These are phyloP conservation scores for Myiozetetes cayanensis DNA, from an alignment of 2,113 vertebrate genomes.

Conservation along the genomic window DNA sequence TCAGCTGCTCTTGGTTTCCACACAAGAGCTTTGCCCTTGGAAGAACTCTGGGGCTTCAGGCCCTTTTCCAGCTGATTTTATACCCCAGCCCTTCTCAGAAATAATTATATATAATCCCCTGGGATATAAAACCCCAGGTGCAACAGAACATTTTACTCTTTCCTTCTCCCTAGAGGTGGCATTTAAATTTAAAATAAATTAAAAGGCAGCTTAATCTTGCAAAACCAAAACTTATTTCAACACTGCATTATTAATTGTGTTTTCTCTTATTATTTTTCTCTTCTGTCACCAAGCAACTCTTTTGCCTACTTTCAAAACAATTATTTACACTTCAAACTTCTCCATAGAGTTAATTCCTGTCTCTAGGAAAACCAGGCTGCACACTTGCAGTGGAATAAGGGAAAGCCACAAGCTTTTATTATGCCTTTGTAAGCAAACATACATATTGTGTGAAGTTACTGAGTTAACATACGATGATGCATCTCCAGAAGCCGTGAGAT, in stretches of 20 bases:
- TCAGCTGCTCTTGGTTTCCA: background rate
- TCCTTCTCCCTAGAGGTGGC: background rate
- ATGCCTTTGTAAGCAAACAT: slow-evolving; percentile 60
- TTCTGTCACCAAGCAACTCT: background rate
- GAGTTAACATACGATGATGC: background rate
- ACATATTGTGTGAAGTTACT: slow-evolving; percentile 37
- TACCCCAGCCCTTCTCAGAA: background rate
- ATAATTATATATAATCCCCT: background rate
- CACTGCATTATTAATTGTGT: background rate
- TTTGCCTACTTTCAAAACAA: background rate
- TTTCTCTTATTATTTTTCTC: background rate
- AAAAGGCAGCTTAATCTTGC: background rate
- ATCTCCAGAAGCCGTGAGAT: slow-evolving; percentile 11
- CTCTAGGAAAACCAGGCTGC: background rate
- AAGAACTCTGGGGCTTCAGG: background rate
- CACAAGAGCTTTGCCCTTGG: background rate
- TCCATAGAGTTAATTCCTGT: background rate
- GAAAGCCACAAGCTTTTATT: slow-evolving; percentile 65
- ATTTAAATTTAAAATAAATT: slow-evolving; percentile 8
- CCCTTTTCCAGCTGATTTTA: background rate
- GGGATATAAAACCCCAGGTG: background rate
- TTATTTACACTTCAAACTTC: background rate
- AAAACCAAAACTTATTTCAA: background rate
- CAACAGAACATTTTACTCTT: background rate
- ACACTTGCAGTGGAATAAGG: background rate